Percentiles rank a stretch among this genome's conserved stretches.
These are phyloP conservation scores for Cotesia chilonis DNA, from an alignment of 1,140 invertebrate species.

Conservation along the genomic window DNA sequence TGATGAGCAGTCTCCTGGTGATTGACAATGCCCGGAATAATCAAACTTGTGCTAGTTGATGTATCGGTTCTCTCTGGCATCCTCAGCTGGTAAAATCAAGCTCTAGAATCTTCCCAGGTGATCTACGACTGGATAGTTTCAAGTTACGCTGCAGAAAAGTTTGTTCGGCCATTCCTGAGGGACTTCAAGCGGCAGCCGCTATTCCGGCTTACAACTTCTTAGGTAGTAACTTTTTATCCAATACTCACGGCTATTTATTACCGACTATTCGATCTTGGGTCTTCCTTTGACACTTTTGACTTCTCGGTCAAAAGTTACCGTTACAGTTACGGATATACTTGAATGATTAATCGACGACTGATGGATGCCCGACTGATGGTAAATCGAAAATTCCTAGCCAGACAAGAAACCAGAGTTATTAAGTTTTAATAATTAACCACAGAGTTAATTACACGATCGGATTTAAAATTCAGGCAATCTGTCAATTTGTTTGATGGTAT, in stretches of 20 bases:
- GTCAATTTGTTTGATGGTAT: no score
- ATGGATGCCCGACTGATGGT: not conserved
- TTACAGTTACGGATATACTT: not conserved
- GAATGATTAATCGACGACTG: constrained; percentile 7
- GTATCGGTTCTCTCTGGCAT: not conserved
- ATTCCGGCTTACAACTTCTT: not conserved
- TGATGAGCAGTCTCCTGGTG: constrained; percentile 14
- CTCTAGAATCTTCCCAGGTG: constrained; percentile 41
- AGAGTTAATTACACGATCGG: not conserved
- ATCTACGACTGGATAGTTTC: constrained; percentile 59
- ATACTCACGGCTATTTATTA: constrained; percentile 58
- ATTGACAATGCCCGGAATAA: constrained; percentile 24
- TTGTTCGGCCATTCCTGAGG: constrained; percentile 50
- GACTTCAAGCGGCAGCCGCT: constrained; percentile 46
- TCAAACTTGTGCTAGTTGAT: constrained; percentile 16
- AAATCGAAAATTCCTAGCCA: not conserved
- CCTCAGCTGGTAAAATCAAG: constrained; percentile 45
- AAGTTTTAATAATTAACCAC: not conserved
- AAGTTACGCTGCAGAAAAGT: constrained; percentile 62
- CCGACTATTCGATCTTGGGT: constrained; percentile 56
- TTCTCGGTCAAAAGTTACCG: constrained; percentile 9
- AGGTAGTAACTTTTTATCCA: not conserved
- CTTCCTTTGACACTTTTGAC: constrained; percentile 45
- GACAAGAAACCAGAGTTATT: not conserved
- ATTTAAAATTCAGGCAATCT: no score